Evolutionary conservation across 2,888 invertebrate genomes (phyloP), one percentile per base, ranked within the genome.

Genomic region (Pecten maximus): DNA sequence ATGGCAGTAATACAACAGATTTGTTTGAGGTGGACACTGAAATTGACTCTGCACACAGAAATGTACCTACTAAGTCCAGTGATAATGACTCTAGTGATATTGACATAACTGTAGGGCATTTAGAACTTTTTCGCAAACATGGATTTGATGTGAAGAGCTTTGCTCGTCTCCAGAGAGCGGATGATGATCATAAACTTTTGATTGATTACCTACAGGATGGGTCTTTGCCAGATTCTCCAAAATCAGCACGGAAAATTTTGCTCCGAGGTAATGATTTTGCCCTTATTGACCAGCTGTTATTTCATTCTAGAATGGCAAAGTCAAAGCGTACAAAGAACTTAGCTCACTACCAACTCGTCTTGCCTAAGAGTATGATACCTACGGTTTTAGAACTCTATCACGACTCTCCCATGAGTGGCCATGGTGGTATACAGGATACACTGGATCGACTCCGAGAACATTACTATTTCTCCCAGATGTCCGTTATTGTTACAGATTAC

Each of bases 211-310:
- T 60, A 28, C 60, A 60, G 16, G 16, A 3, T 28, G 60, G 28
- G 3, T 4, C 60, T 15, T 60, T 60, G 60, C 60, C 28, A 60
- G 60, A 60, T 8, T 60, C 60, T 16, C 60, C 16, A 60, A 60
- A 60, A 28, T 60, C n/a, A 60, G 60, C 60, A 60, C 40, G 92
- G 3, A 35, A 40, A 40, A 44, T 92, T 87, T 35, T 93, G 4
- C 48, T 92, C 28, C 88, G 91, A 40, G 89, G 90, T 87, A 89
- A 90, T 16, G 92, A 90, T 39, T 88, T n/a, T 40, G 88, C 40
- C 19, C 16, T 90, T 8, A 35, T 90, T 28, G 60, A 90, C n/a
- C 12, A 40, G 16, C 48, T 88, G 15, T 54, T 88, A 28, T 90
- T n/a, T 74, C 88, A 90, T 28, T 88, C 40, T 15, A 28, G 74